Percentiles rank a stretch among this genome's conserved stretches.
phyloP scores from a whole-genome alignment of 2,888 invertebrate genomes.

The Dynastes maya region DNA sequence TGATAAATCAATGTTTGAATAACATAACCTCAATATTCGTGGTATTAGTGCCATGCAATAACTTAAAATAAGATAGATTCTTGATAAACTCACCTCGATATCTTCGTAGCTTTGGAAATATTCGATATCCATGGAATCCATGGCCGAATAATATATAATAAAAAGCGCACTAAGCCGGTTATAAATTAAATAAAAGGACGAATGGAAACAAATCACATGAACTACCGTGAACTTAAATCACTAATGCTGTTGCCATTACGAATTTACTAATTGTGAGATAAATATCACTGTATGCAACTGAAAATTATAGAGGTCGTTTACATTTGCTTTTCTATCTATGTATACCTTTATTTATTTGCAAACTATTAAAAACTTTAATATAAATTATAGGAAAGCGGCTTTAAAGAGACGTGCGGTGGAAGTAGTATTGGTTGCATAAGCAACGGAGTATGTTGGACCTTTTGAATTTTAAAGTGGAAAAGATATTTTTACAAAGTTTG shows the following conservation, averaged over 20 bases:
- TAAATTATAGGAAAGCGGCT: too few relatives aligned
- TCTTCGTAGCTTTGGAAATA: slow-evolving; percentile 85
- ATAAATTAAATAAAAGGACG: background rate
- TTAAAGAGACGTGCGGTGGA: too few relatives aligned
- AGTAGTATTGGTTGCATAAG: too few relatives aligned
- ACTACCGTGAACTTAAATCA: background rate
- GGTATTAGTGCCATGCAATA: background rate
- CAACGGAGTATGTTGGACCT: too few relatives aligned
- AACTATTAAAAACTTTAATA: too few relatives aligned
- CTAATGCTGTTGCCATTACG: too few relatives aligned
- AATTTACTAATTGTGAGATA: too few relatives aligned
- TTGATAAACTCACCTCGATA: slow-evolving; percentile 76
- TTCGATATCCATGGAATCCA: slow-evolving; percentile 63
- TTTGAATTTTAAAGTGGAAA: too few relatives aligned
- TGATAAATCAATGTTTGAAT: slow-evolving; percentile 34
- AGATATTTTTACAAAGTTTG: too few relatives aligned
- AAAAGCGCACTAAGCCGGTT: background rate
- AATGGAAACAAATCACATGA: slow-evolving; percentile 5
- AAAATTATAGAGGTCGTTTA: too few relatives aligned
- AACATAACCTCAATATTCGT: slow-evolving; percentile 49
- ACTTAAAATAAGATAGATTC: slow-evolving; percentile 9
- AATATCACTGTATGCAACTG: background rate
- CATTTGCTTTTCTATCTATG: too few relatives aligned
- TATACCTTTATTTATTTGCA: too few relatives aligned
- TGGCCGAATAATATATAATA: slow-evolving; percentile 32